Evolutionary conservation across 2,888 invertebrate genomes (phyloP).

Genomic region (Brassicogethes aeneus): DNA sequence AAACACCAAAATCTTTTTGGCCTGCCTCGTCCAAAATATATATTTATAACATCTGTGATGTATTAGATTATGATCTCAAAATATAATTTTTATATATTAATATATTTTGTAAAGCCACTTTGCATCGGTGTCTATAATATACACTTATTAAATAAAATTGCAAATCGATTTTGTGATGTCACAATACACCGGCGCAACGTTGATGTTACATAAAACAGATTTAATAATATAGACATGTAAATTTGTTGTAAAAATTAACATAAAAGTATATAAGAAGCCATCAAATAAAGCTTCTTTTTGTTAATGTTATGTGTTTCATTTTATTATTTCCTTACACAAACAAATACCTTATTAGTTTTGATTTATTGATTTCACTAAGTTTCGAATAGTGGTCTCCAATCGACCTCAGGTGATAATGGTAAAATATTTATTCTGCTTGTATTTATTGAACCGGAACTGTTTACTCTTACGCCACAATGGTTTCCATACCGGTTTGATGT

Average conservation of each 20-base stretch:
- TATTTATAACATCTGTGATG: constrained; percentile 56
- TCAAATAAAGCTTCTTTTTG: constrained; percentile 30
- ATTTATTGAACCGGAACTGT: too few relatives aligned
- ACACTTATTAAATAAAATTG: background rate
- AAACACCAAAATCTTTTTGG: too few relatives aligned
- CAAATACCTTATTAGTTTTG: too few relatives aligned
- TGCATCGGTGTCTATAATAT: background rate
- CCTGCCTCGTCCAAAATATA: constrained; percentile 29
- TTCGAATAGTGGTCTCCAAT: too few relatives aligned
- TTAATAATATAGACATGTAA: constrained; percentile 21
- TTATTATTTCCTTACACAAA: background rate
- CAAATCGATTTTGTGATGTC: background rate
- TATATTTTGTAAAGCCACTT: constrained; percentile 12
- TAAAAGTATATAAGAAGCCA: constrained; percentile 28
- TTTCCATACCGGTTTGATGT: too few relatives aligned
- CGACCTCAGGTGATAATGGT: too few relatives aligned
- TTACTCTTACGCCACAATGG: too few relatives aligned
- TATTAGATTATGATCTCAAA: constrained; percentile 52
- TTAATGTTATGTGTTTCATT: constrained; percentile 22
- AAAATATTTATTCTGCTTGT: too few relatives aligned
- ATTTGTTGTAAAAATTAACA: constrained; percentile 30
- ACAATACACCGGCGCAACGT: background rate
- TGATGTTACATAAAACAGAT: background rate
- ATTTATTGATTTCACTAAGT: too few relatives aligned
- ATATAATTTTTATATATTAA: constrained; percentile 26